These are phyloP conservation scores for Clivina fossor DNA, from an alignment of 2,888 invertebrate species.

Conservation along the genomic window DNA sequence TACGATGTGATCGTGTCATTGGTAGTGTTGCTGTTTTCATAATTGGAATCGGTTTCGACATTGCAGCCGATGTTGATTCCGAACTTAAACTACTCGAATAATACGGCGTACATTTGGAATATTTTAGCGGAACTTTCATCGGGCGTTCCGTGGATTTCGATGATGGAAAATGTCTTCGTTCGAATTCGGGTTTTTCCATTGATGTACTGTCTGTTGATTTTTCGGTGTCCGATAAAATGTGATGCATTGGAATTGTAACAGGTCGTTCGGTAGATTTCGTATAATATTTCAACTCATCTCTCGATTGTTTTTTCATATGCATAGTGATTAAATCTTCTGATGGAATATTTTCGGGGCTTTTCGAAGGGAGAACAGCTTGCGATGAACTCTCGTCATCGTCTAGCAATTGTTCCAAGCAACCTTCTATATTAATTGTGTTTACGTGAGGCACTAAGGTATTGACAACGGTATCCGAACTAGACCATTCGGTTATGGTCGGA, in stretches of 20 bases:
- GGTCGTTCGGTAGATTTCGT: conserved; percentile 58
- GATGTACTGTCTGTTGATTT: conserved; percentile 57
- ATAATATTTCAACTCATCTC: conserved; percentile 46
- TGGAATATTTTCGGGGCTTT: conserved; percentile 50
- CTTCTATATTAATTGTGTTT: conserved; percentile 48
- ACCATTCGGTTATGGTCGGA: conserved; percentile 80
- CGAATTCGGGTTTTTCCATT: conserved; percentile 49
- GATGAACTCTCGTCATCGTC: conserved; percentile 36
- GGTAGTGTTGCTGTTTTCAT: conserved; percentile 60
- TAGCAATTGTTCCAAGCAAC: conserved; percentile 49
- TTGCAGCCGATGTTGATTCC: conserved; percentile 70
- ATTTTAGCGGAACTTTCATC: conserved; percentile 55
- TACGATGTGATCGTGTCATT: conserved; percentile 49
- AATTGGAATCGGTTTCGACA: conserved; percentile 61
- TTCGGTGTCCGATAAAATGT: conserved; percentile 53
- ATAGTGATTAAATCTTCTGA: conserved; percentile 49
- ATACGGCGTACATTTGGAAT: conserved; percentile 72
- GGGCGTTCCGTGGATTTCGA: conserved; percentile 50
- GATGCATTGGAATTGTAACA: conserved; percentile 56
- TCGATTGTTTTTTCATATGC: conserved; percentile 39
- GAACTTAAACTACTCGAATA: conserved; percentile 76
- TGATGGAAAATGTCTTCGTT: conserved; percentile 44
- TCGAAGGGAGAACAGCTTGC: conserved; percentile 39
- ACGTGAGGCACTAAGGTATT: conserved; percentile 68
- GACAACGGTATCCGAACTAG: conserved; percentile 66